Percentiles rank a stretch among this genome's conserved stretches.
These are phyloP conservation scores for Sterrhoptilus dennistouni DNA, from an alignment of 2,113 vertebrate genomes.

Conservation along the genomic window DNA sequence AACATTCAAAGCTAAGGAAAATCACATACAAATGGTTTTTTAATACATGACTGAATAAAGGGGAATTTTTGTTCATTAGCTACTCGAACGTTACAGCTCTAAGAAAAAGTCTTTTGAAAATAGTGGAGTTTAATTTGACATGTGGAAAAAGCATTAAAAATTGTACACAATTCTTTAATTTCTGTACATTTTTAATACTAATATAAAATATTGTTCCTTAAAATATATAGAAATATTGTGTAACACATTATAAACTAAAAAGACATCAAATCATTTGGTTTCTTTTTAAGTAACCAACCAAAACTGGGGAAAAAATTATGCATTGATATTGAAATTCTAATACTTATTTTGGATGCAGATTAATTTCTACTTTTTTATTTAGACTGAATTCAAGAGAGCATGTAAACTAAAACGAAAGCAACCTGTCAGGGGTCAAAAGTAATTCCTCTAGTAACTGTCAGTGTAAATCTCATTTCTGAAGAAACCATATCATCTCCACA, in stretches of 20 bases:
- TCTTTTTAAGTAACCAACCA: accelerated
- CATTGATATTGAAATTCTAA: background rate
- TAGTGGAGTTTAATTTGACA: background rate
- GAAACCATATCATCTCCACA: background rate
- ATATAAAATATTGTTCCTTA: background rate
- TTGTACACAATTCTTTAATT: background rate
- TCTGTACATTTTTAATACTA: background rate
- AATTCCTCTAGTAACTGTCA: background rate
- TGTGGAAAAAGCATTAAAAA: background rate
- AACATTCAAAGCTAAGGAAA: background rate
- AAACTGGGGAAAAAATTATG: background rate
- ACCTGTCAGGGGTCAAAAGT: background rate
- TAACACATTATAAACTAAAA: background rate
- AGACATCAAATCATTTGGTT: background rate
- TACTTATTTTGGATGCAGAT: background rate
- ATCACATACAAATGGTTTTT: background rate
- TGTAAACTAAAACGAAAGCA: background rate
- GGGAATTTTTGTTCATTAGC: background rate
- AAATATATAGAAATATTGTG: background rate
- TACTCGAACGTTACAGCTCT: background rate
- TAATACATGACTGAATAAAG: background rate
- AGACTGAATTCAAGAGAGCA: background rate
- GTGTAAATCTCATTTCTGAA: background rate
- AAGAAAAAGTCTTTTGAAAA: background rate
- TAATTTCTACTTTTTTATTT: background rate